phyloP scores from a whole-genome alignment of 2,113 vertebrate genomes.

The Phalacrocorax carbo region DNA sequence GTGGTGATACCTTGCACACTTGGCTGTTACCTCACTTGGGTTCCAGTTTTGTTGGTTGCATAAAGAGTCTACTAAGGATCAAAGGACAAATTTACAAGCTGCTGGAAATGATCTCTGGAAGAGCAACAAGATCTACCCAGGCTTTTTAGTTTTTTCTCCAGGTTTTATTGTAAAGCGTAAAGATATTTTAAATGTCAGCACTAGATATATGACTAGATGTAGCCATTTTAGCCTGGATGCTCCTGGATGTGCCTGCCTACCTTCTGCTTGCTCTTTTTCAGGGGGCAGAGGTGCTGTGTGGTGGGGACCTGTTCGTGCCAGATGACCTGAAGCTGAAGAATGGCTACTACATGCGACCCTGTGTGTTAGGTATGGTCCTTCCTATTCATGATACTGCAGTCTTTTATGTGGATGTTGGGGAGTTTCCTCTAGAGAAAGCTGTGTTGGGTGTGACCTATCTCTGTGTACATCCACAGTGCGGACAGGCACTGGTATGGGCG shows the following conservation, averaged over 20 bases:
- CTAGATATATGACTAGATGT: not conserved
- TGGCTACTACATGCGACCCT: constrained; percentile 91
- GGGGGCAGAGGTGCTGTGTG: constrained; percentile 90
- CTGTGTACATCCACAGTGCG: rapidly evolving
- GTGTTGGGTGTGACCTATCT: not conserved
- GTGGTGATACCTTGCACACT: rapidly evolving
- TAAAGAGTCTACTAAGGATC: not conserved
- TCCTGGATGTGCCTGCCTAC: not conserved
- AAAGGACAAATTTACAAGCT: not conserved
- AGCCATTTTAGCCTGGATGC: not conserved
- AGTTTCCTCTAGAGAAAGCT: not conserved
- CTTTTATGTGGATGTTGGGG: not conserved
- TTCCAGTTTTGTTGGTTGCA: not conserved
- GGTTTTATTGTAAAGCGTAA: not conserved
- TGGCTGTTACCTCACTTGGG: not conserved
- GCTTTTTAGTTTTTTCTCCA: not conserved
- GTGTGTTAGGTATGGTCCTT: constrained; percentile 82
- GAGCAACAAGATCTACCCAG: not conserved
- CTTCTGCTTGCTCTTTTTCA: constrained; percentile 48
- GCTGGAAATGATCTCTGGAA: not conserved
- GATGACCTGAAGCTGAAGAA: constrained; percentile 86
- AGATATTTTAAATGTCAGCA: not conserved
- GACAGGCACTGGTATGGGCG: not conserved
- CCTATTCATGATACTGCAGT: rapidly evolving
- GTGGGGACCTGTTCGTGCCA: constrained; percentile 83